Base-by-base conservation (phyloP, 2,888 invertebrate species). In the Anodontia alba region DNA sequence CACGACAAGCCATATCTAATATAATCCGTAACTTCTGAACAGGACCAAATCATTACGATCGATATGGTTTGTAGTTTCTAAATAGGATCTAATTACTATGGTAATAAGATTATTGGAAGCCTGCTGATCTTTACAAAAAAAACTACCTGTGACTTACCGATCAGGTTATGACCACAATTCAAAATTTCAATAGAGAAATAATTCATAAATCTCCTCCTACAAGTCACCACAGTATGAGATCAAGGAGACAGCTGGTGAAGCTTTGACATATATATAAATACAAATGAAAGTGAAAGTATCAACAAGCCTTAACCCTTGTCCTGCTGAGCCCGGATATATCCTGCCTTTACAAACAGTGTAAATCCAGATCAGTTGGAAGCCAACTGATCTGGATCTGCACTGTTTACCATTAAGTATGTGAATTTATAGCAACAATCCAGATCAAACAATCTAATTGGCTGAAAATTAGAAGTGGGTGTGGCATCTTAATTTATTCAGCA, bases 81-180 rank as follows among this genome's bases (percentile, higher is more conserved):
- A 62, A 62, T 62, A 33, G 33, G 33, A 33, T 62, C 33, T 62
- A 62, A 62, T 62, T 29, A 31, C 62, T 31, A 62, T 62, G 62
- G 62, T 33, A 62, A 62, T 62, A 29, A 62, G 62, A 62, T 62
- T 62, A 62, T 20, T 8, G 62, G 33, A 12, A 33, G 33, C 62
- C 10, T 17, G 33, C 62, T 33, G 62, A 29, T 26, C 31, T 20
- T 20, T 33, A 33, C 62, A 62, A 62, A 62, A n/a, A 17, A 33
- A 15, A 33, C 62, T 62, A 62, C 62, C 62, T 62, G 33, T 62
- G 62, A 62, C 31, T 62, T 33, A n/a, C 33, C 33, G 23, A 62
- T 33, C 29, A 62, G 33, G 54, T 33, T 62, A 29, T 62, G 62
- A 62, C 62, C 31, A 62, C 7, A 33, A 29, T 15, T 33, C 33